Evolutionary conservation across 2,888 invertebrate genomes (phyloP), one percentile per base, ranked within the genome.

Genomic region (Acleris laterana): DNA sequence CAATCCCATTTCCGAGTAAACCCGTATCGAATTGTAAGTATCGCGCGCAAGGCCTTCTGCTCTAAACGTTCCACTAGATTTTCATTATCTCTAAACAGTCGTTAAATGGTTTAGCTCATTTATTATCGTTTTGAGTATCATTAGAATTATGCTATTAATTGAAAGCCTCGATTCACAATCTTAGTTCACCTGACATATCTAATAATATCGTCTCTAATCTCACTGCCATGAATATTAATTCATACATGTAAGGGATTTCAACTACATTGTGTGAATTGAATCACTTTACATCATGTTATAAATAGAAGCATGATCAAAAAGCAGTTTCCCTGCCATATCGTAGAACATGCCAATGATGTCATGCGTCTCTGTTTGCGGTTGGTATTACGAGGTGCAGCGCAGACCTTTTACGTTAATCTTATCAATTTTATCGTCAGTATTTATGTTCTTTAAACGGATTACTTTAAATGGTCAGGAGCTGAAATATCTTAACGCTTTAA

Each of bases 21-120:
- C 55, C 61, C 65, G 50, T 65, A 61, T 65, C 65, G 44, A 61
- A 65, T 65, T 32, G 61, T 46, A 20, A 55, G 55, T 32, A 56
- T 28, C 44, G 60, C 53, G 48, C 19, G 48, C 65, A 61, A 65
- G 65, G 22, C 19, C 20, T 49, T 55, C 50, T 49, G 32, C 46
- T 46, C 17, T 46, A 17, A 46, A 46, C 46, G 17, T 46, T n/a
- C n/a, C 46, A 46, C 46, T 46, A 17, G 46, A 46, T 46, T 46
- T n/a, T 6, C 17, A 46, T n/a, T 46, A 46, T 46, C 46, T n/a
- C 17, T 17, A n/a, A n/a, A 44, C n/a, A 44, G n/a, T 44, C 11
- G 44, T 44, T 16, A 44, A n/a, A 46, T 17, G n/a, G 17, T 46
- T n/a, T n/a, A 5, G 6, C 46, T 46, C 7, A 46, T 17, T 46